phyloP scores from a whole-genome alignment of 2,888 invertebrate genomes.

The Stenolophus ochropezus region DNA sequence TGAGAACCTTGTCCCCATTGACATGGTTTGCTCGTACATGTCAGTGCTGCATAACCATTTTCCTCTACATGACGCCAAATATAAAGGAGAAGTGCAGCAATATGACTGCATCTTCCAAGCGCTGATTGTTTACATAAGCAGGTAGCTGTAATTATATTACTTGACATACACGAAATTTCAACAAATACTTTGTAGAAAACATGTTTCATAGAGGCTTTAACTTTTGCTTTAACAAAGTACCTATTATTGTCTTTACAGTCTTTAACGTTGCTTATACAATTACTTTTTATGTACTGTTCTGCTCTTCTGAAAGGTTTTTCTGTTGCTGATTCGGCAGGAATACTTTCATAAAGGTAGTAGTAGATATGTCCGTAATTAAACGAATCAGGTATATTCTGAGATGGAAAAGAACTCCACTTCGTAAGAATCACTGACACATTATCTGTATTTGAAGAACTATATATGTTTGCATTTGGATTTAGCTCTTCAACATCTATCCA shows the following conservation, averaged over 20 bases:
- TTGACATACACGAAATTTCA: background rate
- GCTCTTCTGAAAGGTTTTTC: background rate
- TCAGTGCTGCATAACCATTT: background rate
- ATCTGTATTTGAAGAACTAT: no score
- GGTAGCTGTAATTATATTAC: background rate
- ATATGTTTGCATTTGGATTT: no score
- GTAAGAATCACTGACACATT: no score
- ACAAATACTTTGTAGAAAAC: background rate
- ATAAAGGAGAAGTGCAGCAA: background rate
- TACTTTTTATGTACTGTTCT: background rate
- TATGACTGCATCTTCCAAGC: background rate
- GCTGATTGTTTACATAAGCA: background rate
- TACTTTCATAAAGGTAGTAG: background rate
- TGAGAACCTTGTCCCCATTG: background rate
- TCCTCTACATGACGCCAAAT: background rate
- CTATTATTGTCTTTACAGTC: background rate
- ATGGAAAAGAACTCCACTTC: background rate
- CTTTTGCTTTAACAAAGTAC: background rate
- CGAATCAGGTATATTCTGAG: background rate
- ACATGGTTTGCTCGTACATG: background rate
- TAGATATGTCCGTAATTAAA: constrained; percentile 14
- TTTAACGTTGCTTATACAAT: background rate
- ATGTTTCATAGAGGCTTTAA: constrained; percentile 1
- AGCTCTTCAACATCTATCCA: background rate
- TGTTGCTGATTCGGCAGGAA: background rate